A percentile compares a stretch with the other conserved stretches of the same genome.
These are phyloP conservation scores for Anseranas semipalmata DNA, from an alignment of 2,113 vertebrate genomes.

Conservation along the genomic window DNA sequence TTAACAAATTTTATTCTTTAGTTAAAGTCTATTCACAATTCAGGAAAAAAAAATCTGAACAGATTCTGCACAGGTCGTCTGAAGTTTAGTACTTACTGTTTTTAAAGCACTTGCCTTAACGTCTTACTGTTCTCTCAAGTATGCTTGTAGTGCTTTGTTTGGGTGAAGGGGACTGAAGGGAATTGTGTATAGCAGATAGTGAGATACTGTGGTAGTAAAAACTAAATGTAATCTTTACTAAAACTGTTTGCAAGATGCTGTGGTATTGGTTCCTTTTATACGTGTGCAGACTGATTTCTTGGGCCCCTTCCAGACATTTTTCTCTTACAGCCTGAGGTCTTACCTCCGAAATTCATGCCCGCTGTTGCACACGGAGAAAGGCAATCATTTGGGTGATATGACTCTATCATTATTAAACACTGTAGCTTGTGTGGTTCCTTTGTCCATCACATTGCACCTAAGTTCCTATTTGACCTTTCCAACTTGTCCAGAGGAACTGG, in stretches of 20 bases:
- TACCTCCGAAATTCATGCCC: background rate
- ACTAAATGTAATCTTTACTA: background rate
- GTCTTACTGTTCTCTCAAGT: background rate
- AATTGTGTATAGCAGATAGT: background rate
- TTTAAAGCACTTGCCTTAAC: background rate
- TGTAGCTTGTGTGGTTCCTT: accelerated
- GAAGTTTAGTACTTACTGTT: background rate
- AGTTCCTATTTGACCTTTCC: background rate
- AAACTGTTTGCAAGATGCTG: background rate
- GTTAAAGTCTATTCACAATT: background rate
- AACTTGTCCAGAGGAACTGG: background rate
- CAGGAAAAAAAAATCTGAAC: background rate
- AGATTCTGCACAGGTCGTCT: background rate
- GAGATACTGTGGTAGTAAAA: background rate
- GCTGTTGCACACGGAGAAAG: background rate
- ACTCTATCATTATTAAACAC: background rate
- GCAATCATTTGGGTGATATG: background rate
- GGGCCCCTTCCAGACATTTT: background rate
- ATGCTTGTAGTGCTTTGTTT: background rate
- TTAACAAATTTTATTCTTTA: background rate
- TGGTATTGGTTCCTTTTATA: background rate
- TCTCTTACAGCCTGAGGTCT: background rate
- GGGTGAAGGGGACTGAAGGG: background rate
- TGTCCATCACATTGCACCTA: accelerated
- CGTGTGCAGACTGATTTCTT: background rate